Conservation (phyloP, 2,113 vertebrate genomes). For the Trichomycterus rosablanca region DNA sequence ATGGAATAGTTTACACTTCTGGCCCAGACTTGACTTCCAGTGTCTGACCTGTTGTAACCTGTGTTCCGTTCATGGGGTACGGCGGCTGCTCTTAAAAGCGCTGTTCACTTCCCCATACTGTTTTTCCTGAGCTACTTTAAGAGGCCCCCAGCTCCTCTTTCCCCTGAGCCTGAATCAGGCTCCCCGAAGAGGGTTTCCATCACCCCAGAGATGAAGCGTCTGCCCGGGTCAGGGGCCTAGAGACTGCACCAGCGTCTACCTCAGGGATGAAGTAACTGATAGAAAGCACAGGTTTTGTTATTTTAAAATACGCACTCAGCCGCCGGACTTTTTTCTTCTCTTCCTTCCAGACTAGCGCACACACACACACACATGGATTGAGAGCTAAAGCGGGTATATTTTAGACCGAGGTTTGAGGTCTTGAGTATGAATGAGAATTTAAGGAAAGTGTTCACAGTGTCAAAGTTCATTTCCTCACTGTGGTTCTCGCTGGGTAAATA, state of each 20-base stretch:
- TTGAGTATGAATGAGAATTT: no score
- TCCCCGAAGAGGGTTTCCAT: background rate
- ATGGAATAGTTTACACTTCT: conserved; percentile 74
- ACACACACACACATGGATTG: conserved; percentile 48
- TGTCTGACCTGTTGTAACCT: conserved; percentile 78
- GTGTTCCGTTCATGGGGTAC: conserved; percentile 61
- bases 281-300: conserved; percentile 66
- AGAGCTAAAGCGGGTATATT: background rate
- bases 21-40: conserved; percentile 70
- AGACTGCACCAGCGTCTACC: conserved; percentile 35
- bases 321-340: conserved; percentile 39
- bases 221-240: conserved; percentile 8
- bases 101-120: conserved; percentile 60
- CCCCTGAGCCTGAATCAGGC: background rate
- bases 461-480: conserved; percentile 61
- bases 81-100: conserved; percentile 56
- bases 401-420: no score
- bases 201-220: conserved; percentile 6
- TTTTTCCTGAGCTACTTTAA: conserved; percentile 51
- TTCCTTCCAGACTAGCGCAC: background rate
- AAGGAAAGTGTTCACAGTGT: conserved; percentile 45
- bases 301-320: conserved; percentile 56
- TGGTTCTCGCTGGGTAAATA: conserved; percentile 45
- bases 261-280: conserved; percentile 60
- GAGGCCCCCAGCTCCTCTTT: conserved; percentile 40